phyloP scores from a whole-genome alignment of 2,113 vertebrate genomes.

The Mustelus asterias region DNA sequence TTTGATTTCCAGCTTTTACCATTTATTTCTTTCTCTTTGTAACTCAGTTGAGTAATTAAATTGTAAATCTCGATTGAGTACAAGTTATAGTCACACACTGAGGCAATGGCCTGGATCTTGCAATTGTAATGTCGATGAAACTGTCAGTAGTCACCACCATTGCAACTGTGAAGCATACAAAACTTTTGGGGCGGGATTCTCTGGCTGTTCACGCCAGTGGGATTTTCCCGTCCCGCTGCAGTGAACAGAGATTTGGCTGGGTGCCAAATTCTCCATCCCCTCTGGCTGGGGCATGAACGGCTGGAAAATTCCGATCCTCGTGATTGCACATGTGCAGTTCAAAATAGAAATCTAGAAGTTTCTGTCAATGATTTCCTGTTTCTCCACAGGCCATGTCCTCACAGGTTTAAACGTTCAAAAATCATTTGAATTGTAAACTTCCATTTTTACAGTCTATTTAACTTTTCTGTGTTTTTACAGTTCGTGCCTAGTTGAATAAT shows the following conservation, averaged over 20 bases:
- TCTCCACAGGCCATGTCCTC: not conserved
- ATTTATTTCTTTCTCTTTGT: not conserved
- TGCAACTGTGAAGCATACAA: not conserved
- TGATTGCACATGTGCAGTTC: not conserved
- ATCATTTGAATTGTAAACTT: not conserved
- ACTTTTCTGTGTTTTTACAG: not conserved
- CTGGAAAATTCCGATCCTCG: not conserved
- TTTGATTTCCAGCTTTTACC: not conserved
- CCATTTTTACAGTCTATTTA: not conserved
- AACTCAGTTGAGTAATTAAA: not conserved
- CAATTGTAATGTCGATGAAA: not conserved
- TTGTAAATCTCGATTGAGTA: not conserved
- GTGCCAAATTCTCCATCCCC: no score
- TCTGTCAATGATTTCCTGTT: not conserved
- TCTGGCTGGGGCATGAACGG: no score
- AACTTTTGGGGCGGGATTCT: not conserved
- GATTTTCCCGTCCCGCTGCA: no score
- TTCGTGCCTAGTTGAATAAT: not conserved
- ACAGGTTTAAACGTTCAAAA: not conserved
- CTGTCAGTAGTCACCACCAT: not conserved
- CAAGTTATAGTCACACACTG: not conserved
- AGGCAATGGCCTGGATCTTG: not conserved
- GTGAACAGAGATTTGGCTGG: no score
- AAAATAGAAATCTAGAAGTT: not conserved
- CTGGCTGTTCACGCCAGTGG: no score